A percentile compares a stretch with the other conserved stretches of the same genome.
These are phyloP conservation scores for Charadrius vociferus DNA, from an alignment of 2,113 vertebrate genomes.

Conservation along the genomic window DNA sequence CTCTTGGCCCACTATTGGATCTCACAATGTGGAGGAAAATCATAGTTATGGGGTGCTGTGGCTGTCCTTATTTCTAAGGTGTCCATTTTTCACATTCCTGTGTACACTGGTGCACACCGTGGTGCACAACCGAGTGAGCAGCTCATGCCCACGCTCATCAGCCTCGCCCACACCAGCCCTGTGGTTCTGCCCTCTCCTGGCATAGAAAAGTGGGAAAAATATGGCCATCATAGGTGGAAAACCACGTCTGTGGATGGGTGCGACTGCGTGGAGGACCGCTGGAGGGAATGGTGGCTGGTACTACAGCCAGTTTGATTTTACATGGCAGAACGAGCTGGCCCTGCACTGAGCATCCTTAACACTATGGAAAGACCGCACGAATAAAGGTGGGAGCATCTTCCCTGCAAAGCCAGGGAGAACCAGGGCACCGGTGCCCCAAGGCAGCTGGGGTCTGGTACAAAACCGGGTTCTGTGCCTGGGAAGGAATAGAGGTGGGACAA, in stretches of 20 bases:
- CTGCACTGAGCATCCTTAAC: not conserved
- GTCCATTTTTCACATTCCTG: not conserved
- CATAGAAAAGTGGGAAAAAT: not conserved
- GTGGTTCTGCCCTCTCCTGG: not conserved
- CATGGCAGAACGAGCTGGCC: not conserved
- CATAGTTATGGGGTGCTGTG: not conserved
- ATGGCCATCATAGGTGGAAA: rapidly evolving
- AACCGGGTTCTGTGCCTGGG: not conserved
- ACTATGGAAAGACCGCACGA: rapidly evolving
- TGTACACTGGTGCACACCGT: rapidly evolving
- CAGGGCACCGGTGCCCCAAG: too few relatives aligned
- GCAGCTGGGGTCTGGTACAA: not conserved
- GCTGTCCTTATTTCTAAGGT: not conserved
- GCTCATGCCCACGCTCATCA: not conserved
- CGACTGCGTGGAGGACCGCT: not conserved
- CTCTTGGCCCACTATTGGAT: not conserved
- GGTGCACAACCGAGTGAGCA: not conserved
- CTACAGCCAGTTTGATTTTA: not conserved
- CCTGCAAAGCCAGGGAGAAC: not conserved
- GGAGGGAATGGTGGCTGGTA: not conserved
- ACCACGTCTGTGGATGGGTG: not conserved
- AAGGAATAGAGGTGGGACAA: not conserved
- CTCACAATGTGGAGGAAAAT: not conserved
- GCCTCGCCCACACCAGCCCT: not conserved
- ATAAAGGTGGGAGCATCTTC: not conserved